These are phyloP conservation scores for Halcyon malimbica DNA, from an alignment of 2,113 vertebrate species.

Conservation along the genomic window DNA sequence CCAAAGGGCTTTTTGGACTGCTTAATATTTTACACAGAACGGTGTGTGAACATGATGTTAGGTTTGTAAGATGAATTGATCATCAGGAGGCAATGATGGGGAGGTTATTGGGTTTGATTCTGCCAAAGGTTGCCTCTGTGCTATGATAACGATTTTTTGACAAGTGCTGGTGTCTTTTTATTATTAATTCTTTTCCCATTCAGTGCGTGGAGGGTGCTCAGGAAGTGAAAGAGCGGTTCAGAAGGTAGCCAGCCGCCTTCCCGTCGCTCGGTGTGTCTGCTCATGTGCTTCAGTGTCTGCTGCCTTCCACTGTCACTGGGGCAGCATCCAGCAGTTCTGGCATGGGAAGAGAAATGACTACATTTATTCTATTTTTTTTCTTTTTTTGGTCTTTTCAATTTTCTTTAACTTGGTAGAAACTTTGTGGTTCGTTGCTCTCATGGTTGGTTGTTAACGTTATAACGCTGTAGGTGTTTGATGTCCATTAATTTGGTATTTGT, in stretches of 20 bases:
- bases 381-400: background rate
- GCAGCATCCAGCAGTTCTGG: background rate
- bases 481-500: slow-evolving; percentile 70
- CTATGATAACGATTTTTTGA: background rate
- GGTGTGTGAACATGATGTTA: background rate
- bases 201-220: background rate
- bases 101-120: background rate
- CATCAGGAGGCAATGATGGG: background rate
- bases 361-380: background rate
- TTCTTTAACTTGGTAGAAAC: background rate
- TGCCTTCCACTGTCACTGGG: background rate
- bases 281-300: background rate
- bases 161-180: background rate
- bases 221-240: background rate
- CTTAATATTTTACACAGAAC: background rate
- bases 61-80: background rate
- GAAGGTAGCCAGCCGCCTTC: background rate
- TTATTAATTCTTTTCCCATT: background rate
- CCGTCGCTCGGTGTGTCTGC: background rate
- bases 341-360: background rate
- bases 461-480: background rate
- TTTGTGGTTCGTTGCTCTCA: background rate
- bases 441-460: background rate
- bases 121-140: background rate
- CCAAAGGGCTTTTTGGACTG: background rate